Evolutionary conservation across 92 coral and sea anemone genomes (phyloP), one percentile per base, ranked within the genome.

Genomic region (Palythoa grandis): DNA sequence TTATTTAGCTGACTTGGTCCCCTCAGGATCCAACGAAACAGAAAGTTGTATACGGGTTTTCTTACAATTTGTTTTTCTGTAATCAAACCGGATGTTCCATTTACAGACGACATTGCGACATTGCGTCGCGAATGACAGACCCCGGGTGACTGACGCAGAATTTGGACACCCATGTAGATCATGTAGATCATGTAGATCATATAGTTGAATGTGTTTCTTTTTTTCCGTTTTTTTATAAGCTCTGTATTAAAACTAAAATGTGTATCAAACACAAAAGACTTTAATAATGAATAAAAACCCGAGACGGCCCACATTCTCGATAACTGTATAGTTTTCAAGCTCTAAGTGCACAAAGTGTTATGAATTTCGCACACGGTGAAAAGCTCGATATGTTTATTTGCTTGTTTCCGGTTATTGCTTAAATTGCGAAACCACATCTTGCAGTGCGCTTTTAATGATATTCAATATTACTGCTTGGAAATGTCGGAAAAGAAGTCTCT

Each of bases 391-490:
- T 58, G 20, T 58, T 58, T 58, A 39, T 50, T 63, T 68, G 16
- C 78, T 25, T 70, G 69, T 50, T 43, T 22, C 19, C 5, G 52
- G 38, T 52, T 24, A 19, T 40, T 78, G 86, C 47, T 37, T 58
- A 58, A 58, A 58, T 58, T 58, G 66, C 66, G 85, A 79, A 70
- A 77, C 78, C 86, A 72, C 86, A 7, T 78, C 74, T 58, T 39
- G 10, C 80, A 78, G 74, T 87, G 69, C 52, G 78, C 86, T 78
- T 79, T 86, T 61, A 71, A 70, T 38, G 78, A 4, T 80, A 65
- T 77, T 78, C 60, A 13, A 87, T 37, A 77, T 38, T 35, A 24
- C 75, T 29, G 52, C 29, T 70, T 38, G n/a, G 48, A 14, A 29
- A 70, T 70, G 72, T 67, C 38, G 72, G 72, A 58, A 67, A 67